Conservation (phyloP, 2,113 vertebrate species). For the Probosciger aterrimus region DNA sequence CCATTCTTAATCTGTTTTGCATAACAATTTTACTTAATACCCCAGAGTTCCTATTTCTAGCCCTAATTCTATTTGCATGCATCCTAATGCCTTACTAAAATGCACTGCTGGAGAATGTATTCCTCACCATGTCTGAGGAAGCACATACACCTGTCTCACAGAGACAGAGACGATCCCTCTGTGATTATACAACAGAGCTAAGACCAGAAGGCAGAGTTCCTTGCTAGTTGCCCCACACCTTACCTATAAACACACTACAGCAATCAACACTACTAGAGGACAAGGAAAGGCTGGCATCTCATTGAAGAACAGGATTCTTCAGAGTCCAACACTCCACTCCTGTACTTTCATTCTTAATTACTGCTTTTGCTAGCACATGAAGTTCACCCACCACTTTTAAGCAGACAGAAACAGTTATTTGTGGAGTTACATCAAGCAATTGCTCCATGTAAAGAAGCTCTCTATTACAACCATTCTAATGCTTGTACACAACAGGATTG, state of each 20-base stretch:
- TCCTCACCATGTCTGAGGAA: neutral
- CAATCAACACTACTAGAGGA: neutral
- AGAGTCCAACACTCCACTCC: neutral
- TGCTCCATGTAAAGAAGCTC: neutral
- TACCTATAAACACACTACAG: neutral
- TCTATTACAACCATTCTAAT: neutral
- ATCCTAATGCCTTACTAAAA: neutral
- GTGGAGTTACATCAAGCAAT: neutral
- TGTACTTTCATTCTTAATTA: neutral
- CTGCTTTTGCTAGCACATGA: neutral
- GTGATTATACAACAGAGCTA: neutral
- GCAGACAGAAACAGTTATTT: neutral
- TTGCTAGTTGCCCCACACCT: rapidly evolving
- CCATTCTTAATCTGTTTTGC: neutral
- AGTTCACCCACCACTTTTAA: neutral
- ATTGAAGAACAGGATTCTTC: neutral
- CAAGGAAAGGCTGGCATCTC: neutral
- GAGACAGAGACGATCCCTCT: neutral
- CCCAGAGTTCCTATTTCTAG: neutral
- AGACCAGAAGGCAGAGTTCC: neutral
- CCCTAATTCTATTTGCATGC: neutral
- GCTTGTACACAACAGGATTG: neutral
- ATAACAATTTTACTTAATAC: neutral
- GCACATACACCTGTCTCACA: neutral
- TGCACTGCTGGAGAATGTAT: rapidly evolving